Percentiles rank a stretch among this genome's conserved stretches.
These are phyloP conservation scores for Monopis laevigella DNA, from an alignment of 2,888 invertebrate genomes.

Conservation along the genomic window DNA sequence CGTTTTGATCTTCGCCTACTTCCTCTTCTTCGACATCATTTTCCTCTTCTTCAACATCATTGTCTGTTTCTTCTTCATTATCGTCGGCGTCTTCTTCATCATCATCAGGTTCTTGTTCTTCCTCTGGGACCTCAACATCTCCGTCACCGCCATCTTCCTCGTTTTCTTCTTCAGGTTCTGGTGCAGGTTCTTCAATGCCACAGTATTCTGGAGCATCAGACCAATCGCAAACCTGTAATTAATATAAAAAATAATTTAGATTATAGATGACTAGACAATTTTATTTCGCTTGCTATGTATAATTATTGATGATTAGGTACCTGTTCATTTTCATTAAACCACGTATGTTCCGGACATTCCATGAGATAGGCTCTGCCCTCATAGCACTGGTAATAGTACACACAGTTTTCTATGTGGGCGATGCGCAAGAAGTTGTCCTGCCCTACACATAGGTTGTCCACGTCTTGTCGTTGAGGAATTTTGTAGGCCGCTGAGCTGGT, in stretches of 20 bases:
- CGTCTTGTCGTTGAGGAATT: slow-evolving; percentile 50
- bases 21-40: slow-evolving; percentile 19
- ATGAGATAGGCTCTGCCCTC: slow-evolving; percentile 46
- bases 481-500: slow-evolving; percentile 48
- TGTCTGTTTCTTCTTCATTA: slow-evolving; percentile 4
- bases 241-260: background rate
- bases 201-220: slow-evolving; percentile 35
- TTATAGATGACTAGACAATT: no score
- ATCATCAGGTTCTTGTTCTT: slow-evolving; percentile 22
- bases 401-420: slow-evolving; percentile 41
- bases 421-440: slow-evolving; percentile 58
- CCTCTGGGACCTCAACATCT: slow-evolving; percentile 23
- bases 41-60: slow-evolving; percentile 15
- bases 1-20: slow-evolving; percentile 19
- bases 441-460: slow-evolving; percentile 55
- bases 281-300: background rate
- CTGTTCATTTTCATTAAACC: slow-evolving; percentile 57
- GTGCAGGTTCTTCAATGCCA: slow-evolving; percentile 14
- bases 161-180: slow-evolving; percentile 15
- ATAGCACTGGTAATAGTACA: slow-evolving; percentile 56
- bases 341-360: slow-evolving; percentile 46
- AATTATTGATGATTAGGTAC: slow-evolving; percentile 23
- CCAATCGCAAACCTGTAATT: slow-evolving; percentile 45
- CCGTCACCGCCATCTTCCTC: slow-evolving; percentile 17
- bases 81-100: slow-evolving; percentile 17